Percentiles rank a stretch among this genome's conserved stretches.
These are phyloP conservation scores for Falco concolor DNA, from an alignment of 2,797 vertebrate genomes.

Conservation along the genomic window DNA sequence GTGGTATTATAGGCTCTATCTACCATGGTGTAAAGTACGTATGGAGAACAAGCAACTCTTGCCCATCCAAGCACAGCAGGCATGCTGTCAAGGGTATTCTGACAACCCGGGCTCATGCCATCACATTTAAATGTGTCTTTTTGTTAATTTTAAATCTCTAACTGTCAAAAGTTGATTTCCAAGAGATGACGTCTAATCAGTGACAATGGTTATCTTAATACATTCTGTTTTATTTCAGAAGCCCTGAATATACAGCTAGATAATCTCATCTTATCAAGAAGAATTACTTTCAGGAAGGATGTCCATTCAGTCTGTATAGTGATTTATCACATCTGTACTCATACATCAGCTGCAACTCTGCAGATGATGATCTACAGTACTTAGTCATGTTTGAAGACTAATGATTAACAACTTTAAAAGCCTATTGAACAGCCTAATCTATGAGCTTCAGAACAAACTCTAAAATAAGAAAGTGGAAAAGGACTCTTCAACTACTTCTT, in stretches of 20 bases:
- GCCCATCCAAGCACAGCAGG: not conserved
- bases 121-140: not conserved
- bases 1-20: not conserved
- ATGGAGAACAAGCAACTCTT: not conserved
- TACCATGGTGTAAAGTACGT: not conserved
- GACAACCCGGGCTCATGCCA: not conserved
- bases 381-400: not conserved
- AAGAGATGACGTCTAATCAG: not conserved
- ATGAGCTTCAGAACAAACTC: not conserved
- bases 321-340: not conserved
- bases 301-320: not conserved
- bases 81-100: not conserved
- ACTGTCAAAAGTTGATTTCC: not conserved
- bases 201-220: not conserved
- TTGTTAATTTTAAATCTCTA: not conserved
- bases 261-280: not conserved
- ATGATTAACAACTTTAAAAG: slow-evolving; percentile 11
- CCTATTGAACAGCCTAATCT: not conserved
- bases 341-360: not conserved
- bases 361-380: not conserved
- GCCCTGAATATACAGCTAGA: not conserved
- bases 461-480: not conserved
- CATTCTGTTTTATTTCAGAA: not conserved
- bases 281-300: not conserved
- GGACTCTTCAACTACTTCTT: not conserved